Conservation (phyloP, 1,140 invertebrate species). For the Himalopsyche phryganea region DNA sequence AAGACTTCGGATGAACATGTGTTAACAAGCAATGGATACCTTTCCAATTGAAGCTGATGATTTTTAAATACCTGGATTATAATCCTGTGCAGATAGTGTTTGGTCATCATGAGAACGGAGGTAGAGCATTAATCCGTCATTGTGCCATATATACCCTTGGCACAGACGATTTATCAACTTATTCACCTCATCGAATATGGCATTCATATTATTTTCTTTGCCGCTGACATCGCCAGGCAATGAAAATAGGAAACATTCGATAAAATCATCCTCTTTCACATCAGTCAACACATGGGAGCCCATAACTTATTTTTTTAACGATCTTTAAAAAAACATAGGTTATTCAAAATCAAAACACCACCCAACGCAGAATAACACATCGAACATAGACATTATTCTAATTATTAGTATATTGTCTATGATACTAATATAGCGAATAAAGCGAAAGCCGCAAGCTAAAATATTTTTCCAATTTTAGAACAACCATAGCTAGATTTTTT, state of each 20-base stretch:
- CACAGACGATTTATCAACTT: slow-evolving; percentile 40
- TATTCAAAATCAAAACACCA: no score
- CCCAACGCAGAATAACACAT: no score
- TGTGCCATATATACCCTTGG: slow-evolving; percentile 64
- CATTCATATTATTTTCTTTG: slow-evolving; percentile 33
- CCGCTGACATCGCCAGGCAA: slow-evolving; percentile 40
- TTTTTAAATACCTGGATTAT: slow-evolving; percentile 13
- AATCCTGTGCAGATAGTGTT: slow-evolving; percentile 4
- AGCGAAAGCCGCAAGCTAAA: no score
- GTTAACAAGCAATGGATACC: no score
- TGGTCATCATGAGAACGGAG: slow-evolving; percentile 35
- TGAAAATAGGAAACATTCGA: slow-evolving; percentile 69
- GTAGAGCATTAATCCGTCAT: slow-evolving; percentile 56
- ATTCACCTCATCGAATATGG: slow-evolving; percentile 43
- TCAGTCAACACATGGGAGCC: slow-evolving; percentile 44
- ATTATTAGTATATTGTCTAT: no score
- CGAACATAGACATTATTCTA: no score
- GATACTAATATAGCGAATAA: no score
- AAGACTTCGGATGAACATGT: no score
- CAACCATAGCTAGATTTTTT: no score
- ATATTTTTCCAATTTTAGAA: no score
- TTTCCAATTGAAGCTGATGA: no score
- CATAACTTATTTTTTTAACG: slow-evolving; percentile 11
- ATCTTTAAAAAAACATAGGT: no score
- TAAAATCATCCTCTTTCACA: slow-evolving; percentile 61